Conservation (phyloP, 2,888 invertebrate genomes). For the Microctonus aethiopoides region DNA sequence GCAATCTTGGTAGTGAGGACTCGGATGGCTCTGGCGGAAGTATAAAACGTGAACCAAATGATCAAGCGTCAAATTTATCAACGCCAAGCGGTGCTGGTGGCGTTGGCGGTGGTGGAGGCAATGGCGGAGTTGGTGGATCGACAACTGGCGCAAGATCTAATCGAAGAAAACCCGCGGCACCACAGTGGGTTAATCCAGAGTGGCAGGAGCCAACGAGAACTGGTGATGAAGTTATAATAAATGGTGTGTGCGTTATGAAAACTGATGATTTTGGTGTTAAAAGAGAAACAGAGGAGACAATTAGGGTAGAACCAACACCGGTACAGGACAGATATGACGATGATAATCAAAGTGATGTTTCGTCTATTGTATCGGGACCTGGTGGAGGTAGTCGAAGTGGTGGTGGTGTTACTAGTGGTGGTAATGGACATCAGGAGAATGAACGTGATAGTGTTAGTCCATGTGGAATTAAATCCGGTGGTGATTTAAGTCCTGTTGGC, state of each 20-base stretch:
- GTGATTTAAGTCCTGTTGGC: slow-evolving; percentile 57
- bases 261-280: slow-evolving; percentile 77
- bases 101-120: not conserved
- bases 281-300: slow-evolving; percentile 74
- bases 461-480: slow-evolving; percentile 59
- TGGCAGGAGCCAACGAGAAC: slow-evolving; percentile 76
- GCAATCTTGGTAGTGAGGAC: slow-evolving; percentile 80
- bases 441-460: slow-evolving; percentile 62
- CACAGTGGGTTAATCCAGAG: slow-evolving; percentile 97
- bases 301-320: slow-evolving; percentile 81
- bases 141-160: slow-evolving; percentile 71
- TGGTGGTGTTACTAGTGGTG: slow-evolving; percentile 58
- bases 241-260: slow-evolving; percentile 93
- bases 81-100: not conserved
- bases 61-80: slow-evolving; percentile 59
- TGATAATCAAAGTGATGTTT: slow-evolving; percentile 68
- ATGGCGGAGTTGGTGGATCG: not conserved
- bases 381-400: slow-evolving; percentile 60
- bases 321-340: slow-evolving; percentile 74
- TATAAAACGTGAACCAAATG: slow-evolving; percentile 63
- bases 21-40: slow-evolving; percentile 68
- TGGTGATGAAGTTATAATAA: slow-evolving; percentile 87
- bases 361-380: slow-evolving; percentile 61
- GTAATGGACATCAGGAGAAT: slow-evolving; percentile 60
- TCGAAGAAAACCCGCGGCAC: slow-evolving; percentile 93